These are phyloP conservation scores for Tragulus kanchil DNA, from an alignment of 2,113 vertebrate species.

Conservation along the genomic window DNA sequence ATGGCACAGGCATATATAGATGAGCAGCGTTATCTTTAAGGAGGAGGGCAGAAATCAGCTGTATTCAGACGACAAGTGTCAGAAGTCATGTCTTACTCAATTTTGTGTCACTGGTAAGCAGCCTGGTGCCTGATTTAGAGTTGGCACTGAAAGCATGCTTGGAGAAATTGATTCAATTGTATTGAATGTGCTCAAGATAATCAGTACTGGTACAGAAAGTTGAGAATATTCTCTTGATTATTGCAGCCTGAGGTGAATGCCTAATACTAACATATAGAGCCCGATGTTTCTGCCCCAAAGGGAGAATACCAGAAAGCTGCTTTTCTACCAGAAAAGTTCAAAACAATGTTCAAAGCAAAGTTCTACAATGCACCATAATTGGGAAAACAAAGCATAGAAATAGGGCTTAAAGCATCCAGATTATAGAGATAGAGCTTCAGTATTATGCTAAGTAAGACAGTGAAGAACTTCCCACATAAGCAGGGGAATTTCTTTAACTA, in stretches of 20 bases:
- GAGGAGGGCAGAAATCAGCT: neutral
- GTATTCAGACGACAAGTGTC: neutral
- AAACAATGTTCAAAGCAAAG: neutral
- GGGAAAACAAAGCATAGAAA: neutral
- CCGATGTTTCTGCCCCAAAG: neutral
- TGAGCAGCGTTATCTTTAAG: neutral
- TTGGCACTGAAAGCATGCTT: neutral
- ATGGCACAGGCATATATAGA: slow-evolving; percentile 53
- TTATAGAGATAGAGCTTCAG: neutral
- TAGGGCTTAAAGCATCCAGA: neutral
- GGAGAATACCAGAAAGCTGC: slow-evolving; percentile 5
- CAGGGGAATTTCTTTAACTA: neutral
- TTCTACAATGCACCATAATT: neutral
- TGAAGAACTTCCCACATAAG: neutral
- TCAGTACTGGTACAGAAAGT: too few species aligned
- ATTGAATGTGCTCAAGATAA: neutral
- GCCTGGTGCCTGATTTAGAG: neutral
- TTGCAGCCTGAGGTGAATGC: neutral
- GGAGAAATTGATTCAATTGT: neutral
- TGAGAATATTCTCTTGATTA: neutral
- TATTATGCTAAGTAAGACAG: neutral
- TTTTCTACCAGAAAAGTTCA: slow-evolving; percentile 19
- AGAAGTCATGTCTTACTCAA: neutral
- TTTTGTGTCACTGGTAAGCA: neutral
- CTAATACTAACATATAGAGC: neutral